Evolutionary conservation across 2,113 vertebrate genomes (phyloP).

Genomic region (Platichthys flesus): DNA sequence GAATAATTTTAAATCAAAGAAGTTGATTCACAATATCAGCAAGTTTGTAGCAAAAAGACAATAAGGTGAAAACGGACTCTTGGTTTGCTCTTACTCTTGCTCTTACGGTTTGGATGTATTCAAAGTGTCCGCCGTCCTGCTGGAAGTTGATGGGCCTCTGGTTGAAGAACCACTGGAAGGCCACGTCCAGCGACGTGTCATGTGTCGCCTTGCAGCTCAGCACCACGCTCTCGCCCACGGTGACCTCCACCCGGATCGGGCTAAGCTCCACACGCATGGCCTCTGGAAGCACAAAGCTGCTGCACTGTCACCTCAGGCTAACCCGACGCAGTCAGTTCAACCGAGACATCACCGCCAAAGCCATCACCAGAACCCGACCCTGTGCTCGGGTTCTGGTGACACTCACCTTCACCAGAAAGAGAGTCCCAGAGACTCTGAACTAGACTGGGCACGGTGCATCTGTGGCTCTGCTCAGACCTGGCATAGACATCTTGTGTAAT

Average conservation of each 20-base stretch:
- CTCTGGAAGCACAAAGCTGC: slow-evolving; percentile 84
- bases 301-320: slow-evolving; percentile 76
- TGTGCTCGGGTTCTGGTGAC: neutral
- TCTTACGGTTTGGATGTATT: slow-evolving; percentile 96
- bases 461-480: neutral
- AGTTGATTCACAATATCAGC: too few relatives aligned
- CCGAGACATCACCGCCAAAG: slow-evolving; percentile 29
- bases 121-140: slow-evolving; percentile 93
- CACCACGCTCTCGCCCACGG: slow-evolving; percentile 95
- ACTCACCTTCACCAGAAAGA: slow-evolving; percentile 35
- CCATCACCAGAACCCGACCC: slow-evolving; percentile 5
- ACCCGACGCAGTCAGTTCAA: slow-evolving; percentile 48
- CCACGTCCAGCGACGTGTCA: slow-evolving; percentile 89
- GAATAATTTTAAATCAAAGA: neutral
- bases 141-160: slow-evolving; percentile 90
- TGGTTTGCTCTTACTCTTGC: slow-evolving; percentile 64
- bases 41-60: too few relatives aligned
- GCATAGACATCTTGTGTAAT: neutral
- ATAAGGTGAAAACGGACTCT: neutral
- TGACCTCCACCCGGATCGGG: slow-evolving; percentile 91
- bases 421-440: slow-evolving; percentile 30
- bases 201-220: slow-evolving; percentile 94
- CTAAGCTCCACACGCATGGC: slow-evolving; percentile 93
- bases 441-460: slow-evolving; percentile 24
- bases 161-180: slow-evolving; percentile 92